These are phyloP conservation scores for Halocynthia aurantium DNA, from an alignment of 23 tunicate species.

Conservation along the genomic window DNA sequence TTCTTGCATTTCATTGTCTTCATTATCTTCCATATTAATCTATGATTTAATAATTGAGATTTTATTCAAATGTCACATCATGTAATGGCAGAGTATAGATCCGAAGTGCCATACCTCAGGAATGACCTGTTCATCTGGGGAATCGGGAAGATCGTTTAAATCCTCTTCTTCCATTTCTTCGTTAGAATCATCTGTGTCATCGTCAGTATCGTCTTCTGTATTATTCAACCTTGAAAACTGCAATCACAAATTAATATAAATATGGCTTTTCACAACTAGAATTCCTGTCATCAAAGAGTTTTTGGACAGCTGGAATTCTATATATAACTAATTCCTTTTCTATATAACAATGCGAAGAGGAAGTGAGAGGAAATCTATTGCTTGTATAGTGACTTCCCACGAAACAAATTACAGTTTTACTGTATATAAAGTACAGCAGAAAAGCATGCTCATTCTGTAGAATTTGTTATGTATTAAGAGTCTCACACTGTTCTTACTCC, in stretches of 20 bases:
- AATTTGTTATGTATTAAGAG: no score
- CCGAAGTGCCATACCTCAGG: neutral
- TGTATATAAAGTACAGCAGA: no score
- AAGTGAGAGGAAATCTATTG: no score
- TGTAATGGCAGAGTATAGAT: neutral
- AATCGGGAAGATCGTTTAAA: constrained; percentile 30
- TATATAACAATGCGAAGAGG: no score
- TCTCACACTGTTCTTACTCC: no score
- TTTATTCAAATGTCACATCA: neutral
- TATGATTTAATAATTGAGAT: neutral
- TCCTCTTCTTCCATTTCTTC: constrained; percentile 28
- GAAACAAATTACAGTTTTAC: no score
- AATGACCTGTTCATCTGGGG: constrained; percentile 24
- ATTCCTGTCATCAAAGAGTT: no score
- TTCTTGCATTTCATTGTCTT: constrained; percentile 14
- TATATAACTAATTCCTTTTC: no score
- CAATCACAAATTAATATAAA: neutral
- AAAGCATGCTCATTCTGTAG: no score
- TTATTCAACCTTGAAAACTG: constrained; percentile 1
- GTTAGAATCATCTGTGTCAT: constrained; percentile 25
- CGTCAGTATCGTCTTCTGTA: constrained; percentile 20
- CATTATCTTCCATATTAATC: constrained; percentile 27
- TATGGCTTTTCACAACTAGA: no score
- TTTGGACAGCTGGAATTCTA: no score
- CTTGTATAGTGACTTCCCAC: no score